Evolutionary conservation across 1,140 invertebrate species (phyloP).

Genomic region (Stenopsyche tienmushanensis): DNA sequence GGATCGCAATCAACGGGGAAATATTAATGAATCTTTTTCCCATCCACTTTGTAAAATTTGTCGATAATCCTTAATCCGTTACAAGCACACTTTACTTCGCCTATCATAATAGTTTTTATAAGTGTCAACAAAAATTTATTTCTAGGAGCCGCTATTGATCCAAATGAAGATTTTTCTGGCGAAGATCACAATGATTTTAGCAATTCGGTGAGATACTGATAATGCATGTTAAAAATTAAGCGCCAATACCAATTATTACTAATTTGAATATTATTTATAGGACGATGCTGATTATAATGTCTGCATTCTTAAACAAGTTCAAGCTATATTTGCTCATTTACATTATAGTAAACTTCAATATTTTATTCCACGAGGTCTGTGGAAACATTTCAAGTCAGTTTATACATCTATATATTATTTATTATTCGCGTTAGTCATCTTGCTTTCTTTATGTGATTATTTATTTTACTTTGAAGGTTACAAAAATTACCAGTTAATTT

Average conservation of each 20-base stretch:
- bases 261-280: conserved; percentile 44
- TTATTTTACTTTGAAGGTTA: conserved; percentile 47
- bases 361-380: conserved; percentile 93
- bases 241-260: background rate
- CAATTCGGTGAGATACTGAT: conserved; percentile 27
- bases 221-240: background rate
- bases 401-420: no score
- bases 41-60: no score
- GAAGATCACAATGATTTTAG: conserved; percentile 66
- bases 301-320: conserved; percentile 94
- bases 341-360: conserved; percentile 95
- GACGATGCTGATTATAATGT: conserved; percentile 86
- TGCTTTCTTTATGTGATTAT: background rate
- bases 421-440: no score
- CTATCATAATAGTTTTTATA: background rate
- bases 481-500: conserved; percentile 96
- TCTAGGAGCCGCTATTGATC: conserved; percentile 80
- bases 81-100: no score
- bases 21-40: conserved; percentile 1
- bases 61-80: no score
- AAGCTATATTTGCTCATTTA: conserved; percentile 96
- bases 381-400: conserved; percentile 94
- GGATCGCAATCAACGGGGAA: no score
- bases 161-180: conserved; percentile 86
- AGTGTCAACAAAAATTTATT: no score